Base-by-base conservation (phyloP, 1,140 invertebrate genomes). In the Saccostrea glomerata region DNA sequence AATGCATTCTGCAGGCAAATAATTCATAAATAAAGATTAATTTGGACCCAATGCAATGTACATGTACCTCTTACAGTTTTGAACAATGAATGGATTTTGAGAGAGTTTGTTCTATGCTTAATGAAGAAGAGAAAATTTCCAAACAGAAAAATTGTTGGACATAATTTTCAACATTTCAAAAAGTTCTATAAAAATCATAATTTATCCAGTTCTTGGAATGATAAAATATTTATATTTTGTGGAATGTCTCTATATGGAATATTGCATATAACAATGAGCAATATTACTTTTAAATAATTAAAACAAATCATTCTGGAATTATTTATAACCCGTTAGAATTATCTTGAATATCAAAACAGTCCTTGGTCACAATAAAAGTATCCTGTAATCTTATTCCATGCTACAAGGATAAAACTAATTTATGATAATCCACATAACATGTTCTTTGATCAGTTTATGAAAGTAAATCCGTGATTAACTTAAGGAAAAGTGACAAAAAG, bases 311-410 rank as follows among this genome's bases (percentile, higher is more conserved):
- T 20, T 20, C 58, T 63, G 15, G 58, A 63, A 63, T 17, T 63
- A 17, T 63, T 63, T 63, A 63, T 63, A n/a, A 63, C 17, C n/a
- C 58, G n/a, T 63, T 30, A 17, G 25, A 15, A 77, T 77, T 30
- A 30, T 77, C 70, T 36, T 30, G 70, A 77, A 77, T 77, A 77
- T 77, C 70, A 77, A 23, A 77, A 77, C 23, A 40, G 30, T 36
- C 12, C 66, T n/a, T 77, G 23, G 23, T 30, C 58, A 0, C 17
- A 20, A 20, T 5, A 63, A 7, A 20, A n/a, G 5, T 47, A 47
- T 63, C 58, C n/a, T 60, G 13, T 63, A 63, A 63, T 63, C 15
- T 63, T 20, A 63, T 63, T 63, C 17, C 6, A 20, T 63, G 17
- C n/a, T 20, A 63, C 58, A n/a, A 63, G 6, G 58, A 63, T 63